phyloP scores from a whole-genome alignment of 2,797 vertebrate genomes.

The Nannoperca obscura region DNA sequence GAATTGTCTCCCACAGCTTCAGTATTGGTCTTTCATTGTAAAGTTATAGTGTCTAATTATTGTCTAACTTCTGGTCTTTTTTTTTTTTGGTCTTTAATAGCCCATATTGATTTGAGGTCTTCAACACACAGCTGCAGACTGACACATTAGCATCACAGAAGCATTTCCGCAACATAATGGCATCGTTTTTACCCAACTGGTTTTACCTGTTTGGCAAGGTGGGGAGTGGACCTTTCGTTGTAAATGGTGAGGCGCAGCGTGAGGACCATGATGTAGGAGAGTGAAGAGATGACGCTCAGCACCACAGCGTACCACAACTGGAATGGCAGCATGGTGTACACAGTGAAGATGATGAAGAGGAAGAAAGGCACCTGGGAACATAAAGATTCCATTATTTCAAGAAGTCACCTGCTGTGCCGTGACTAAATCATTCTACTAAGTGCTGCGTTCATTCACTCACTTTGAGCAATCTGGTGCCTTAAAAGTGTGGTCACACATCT shows the following conservation, averaged over 20 bases:
- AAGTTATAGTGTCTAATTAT: background rate
- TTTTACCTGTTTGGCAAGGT: slow-evolving; percentile 84
- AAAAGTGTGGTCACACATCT: slow-evolving; percentile 1
- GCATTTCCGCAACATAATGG: background rate
- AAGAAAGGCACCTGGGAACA: slow-evolving; percentile 93
- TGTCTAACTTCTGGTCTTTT: background rate
- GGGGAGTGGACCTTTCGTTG: fast-evolving
- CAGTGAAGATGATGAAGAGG: slow-evolving; percentile 95
- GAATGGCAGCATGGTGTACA: slow-evolving; percentile 96
- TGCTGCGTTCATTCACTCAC: background rate
- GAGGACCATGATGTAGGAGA: slow-evolving; percentile 91
- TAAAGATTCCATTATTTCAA: slow-evolving; percentile 13
- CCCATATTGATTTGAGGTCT: background rate
- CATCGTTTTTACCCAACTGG: background rate
- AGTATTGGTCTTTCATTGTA: background rate
- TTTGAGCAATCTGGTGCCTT: background rate
- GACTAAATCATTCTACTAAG: background rate
- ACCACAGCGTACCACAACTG: slow-evolving; percentile 88
- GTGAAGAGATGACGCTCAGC: slow-evolving; percentile 87
- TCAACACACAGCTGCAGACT: background rate
- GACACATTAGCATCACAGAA: background rate
- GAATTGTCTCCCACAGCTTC: background rate
- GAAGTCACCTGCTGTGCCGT: background rate
- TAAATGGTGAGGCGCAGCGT: slow-evolving; percentile 70
- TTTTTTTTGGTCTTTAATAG: background rate